Evolutionary conservation across 2,797 vertebrate genomes (phyloP).

Genomic region (Pogonophryne albipinna): DNA sequence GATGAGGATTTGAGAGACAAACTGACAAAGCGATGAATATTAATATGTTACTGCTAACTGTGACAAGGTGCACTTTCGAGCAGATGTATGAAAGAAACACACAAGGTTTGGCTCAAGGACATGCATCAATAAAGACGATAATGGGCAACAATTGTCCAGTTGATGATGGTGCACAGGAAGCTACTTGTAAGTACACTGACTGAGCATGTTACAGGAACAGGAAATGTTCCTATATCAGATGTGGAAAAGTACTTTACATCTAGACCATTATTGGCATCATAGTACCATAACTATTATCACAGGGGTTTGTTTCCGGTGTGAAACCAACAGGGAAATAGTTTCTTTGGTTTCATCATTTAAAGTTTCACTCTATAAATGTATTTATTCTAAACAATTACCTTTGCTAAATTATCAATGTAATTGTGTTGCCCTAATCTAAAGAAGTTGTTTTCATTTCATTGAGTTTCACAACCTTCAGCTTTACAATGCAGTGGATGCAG

Average conservation of each 20-base stretch:
- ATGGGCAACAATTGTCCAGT: not conserved
- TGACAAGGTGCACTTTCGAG: not conserved
- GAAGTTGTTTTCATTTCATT: too few relatives aligned
- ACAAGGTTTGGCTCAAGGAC: not conserved
- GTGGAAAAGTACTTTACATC: not conserved
- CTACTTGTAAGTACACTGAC: not conserved
- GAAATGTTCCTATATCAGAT: not conserved
- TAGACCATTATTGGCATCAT: not conserved
- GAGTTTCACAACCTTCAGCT: too few relatives aligned
- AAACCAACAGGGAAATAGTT: too few relatives aligned
- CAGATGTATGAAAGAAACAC: not conserved
- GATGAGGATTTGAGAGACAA: conserved; percentile 17
- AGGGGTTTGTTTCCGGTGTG: too few relatives aligned
- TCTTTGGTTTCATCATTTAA: too few relatives aligned
- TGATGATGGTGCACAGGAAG: not conserved
- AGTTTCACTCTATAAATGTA: too few relatives aligned
- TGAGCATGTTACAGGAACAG: not conserved
- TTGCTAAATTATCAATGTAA: too few relatives aligned
- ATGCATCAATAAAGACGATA: not conserved
- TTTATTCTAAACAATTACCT: too few relatives aligned
- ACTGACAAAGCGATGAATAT: not conserved
- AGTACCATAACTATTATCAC: too few relatives aligned
- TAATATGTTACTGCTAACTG: not conserved
- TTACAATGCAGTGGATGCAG: too few relatives aligned
- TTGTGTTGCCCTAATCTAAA: too few relatives aligned